Evolutionary conservation across 2,888 invertebrate species (phyloP), one percentile per base, ranked within the genome.

Genomic region (Electrophaes corylata): DNA sequence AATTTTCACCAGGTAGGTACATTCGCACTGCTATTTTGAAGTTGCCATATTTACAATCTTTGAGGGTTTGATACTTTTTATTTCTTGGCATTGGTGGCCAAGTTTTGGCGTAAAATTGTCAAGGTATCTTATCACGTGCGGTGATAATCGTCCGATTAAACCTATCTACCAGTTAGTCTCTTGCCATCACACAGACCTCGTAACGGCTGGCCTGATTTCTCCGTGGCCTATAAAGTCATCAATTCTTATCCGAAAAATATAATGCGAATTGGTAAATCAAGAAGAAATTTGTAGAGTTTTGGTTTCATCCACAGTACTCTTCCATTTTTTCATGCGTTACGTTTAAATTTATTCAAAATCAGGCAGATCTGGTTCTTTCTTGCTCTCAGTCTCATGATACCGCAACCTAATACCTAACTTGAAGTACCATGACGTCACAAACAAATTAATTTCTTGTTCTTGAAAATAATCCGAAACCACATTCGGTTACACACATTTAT

Each of bases 61-160:
- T n/a, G n/a, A n/a, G n/a, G n/a, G n/a, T n/a, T n/a, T n/a, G n/a
- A n/a, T n/a, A n/a, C n/a, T n/a, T n/a, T n/a, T n/a, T n/a, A n/a
- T n/a, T n/a, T n/a, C n/a, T 31, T n/a, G 26, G 6, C 4, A n/a
- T 31, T 31, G n/a, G 56, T n/a, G n/a, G n/a, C n/a, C 50, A 48
- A 53, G 50, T 33, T 49, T 47, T 44, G 23, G 41, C n/a, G 46
- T n/a, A 37, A 33, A 50, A 49, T 58, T 41, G 47, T n/a, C 26
- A 37, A 51, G 51, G 43, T 35, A 49, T 64, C 39, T 62, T 60
- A 60, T 60, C 60, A 39, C 44, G 26, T 10, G 26, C 31, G 53
- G 18, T 52, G 50, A 45, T 51, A 46, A 51, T 51, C 50, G 45
- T 29, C 39, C 45, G 54, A 54, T 45, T 54, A 58, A 11, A 23